phyloP scores from a whole-genome alignment of 2,113 vertebrate species.

The Elephas maximus region DNA sequence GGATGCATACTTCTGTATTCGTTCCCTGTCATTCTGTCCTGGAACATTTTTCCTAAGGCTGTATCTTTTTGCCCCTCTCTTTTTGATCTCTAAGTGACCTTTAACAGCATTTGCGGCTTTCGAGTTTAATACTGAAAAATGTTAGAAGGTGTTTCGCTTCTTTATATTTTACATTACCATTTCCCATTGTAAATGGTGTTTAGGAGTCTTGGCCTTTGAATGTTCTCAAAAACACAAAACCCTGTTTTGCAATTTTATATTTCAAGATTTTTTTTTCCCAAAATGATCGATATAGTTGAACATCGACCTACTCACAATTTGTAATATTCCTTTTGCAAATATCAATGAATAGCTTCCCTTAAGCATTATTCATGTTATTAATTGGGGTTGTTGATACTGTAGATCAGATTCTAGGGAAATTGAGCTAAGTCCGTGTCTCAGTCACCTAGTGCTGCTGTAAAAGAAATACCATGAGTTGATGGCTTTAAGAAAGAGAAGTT shows the following conservation, averaged over 20 bases:
- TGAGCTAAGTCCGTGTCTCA: too few relatives aligned
- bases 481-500: too few relatives aligned
- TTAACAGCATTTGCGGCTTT: rapidly evolving
- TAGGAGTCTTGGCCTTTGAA: background rate
- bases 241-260: background rate
- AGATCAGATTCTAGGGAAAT: too few relatives aligned
- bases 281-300: background rate
- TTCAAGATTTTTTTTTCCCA: too few relatives aligned
- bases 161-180: rapidly evolving
- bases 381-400: background rate
- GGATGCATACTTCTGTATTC: background rate
- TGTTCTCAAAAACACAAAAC: background rate
- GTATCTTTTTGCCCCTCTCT: too few relatives aligned
- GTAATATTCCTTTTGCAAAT: background rate
- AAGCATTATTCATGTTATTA: too few relatives aligned
- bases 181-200: background rate
- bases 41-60: background rate
- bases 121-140: background rate
- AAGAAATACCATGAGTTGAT: too few relatives aligned
- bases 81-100: background rate
- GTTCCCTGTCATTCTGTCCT: background rate
- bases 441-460: too few relatives aligned
- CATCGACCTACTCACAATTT: rapidly evolving
- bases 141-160: background rate
- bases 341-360: background rate